Evolutionary conservation across 2,888 invertebrate species (phyloP).

Genomic region (Cerceris rybyensis): DNA sequence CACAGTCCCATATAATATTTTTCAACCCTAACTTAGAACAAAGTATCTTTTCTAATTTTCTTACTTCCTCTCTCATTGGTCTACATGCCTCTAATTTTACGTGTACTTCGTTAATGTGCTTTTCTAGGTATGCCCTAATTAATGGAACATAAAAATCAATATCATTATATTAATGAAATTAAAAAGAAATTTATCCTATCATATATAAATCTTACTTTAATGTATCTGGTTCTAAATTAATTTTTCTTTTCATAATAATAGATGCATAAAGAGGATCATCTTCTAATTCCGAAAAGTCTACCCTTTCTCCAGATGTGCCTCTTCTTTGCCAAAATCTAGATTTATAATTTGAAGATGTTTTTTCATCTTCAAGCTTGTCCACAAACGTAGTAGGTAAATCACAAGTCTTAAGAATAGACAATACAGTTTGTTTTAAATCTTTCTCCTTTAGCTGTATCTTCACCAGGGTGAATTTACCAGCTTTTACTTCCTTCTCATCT

Average conservation of each 20-base stretch:
- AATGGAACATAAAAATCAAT: background rate
- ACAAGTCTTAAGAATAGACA: conserved; percentile 90
- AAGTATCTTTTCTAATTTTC: conserved; percentile 85
- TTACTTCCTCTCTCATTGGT: conserved; percentile 89
- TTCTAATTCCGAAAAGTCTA: conserved; percentile 79
- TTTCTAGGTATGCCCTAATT: conserved; percentile 88
- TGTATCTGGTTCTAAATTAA: conserved; percentile 79
- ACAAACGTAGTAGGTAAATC: conserved; percentile 94
- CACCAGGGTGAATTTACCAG: conserved; percentile 88
- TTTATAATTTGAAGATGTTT: conserved; percentile 59
- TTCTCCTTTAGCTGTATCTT: conserved; percentile 88
- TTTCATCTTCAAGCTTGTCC: conserved; percentile 86
- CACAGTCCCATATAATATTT: conserved; percentile 90
- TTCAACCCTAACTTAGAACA: conserved; percentile 84
- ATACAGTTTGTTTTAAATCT: conserved; percentile 88
- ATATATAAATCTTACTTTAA: conserved; percentile 72
- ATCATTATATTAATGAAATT: background rate
- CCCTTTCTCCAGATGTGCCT: conserved; percentile 63
- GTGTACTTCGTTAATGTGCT: conserved; percentile 87
- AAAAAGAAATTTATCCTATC: conserved; percentile 10
- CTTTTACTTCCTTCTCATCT: conserved; percentile 83
- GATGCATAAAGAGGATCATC: conserved; percentile 84
- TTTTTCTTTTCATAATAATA: conserved; percentile 82
- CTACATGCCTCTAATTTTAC: conserved; percentile 86
- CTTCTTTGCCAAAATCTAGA: conserved; percentile 71